Conservation (phyloP, 2,113 vertebrate species). For the Callipepla californica region DNA sequence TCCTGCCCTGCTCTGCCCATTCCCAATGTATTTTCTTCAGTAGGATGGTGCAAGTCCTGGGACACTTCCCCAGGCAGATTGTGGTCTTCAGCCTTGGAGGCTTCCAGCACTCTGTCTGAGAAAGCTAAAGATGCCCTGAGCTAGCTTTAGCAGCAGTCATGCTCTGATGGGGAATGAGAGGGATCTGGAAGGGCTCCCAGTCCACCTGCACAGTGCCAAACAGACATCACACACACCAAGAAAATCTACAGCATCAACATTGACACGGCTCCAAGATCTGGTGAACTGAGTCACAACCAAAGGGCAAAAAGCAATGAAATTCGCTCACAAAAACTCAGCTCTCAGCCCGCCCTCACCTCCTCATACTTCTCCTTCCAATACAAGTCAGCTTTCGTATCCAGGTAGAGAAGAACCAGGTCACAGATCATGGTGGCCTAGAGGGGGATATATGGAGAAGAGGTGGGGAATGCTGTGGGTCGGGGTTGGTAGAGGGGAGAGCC, state of each 20-base stretch:
- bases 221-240: rapidly evolving
- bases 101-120: neutral
- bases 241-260: neutral
- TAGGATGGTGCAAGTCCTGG: neutral
- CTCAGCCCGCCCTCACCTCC: slow-evolving; percentile 63
- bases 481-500: too few relatives aligned
- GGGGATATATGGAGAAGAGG: neutral
- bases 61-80: neutral
- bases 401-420: slow-evolving; percentile 80
- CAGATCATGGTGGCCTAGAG: slow-evolving; percentile 78
- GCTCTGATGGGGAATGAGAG: neutral
- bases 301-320: neutral
- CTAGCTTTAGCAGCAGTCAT: neutral
- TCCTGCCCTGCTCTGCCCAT: neutral
- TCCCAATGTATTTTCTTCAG: rapidly evolving
- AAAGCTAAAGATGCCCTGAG: neutral
- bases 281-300: neutral
- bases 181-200: neutral
- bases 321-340: neutral
- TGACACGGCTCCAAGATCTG: rapidly evolving
- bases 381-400: slow-evolving; percentile 76
- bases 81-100: neutral
- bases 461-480: neutral
- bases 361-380: slow-evolving; percentile 81
- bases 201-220: neutral